Evolutionary conservation across 2,888 invertebrate species (phyloP).

Genomic region (Lamproptera curius): DNA sequence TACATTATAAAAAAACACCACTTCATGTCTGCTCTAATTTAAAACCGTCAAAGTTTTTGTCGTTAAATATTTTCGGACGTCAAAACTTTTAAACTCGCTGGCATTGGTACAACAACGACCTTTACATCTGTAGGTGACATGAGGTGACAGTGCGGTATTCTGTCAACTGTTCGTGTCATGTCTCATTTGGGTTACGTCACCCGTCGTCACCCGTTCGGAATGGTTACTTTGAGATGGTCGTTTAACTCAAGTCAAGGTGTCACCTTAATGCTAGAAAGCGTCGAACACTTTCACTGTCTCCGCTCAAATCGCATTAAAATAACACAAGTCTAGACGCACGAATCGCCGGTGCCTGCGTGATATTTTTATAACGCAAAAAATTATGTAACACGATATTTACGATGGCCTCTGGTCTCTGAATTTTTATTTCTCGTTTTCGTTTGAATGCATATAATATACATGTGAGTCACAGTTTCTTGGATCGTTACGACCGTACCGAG

Average conservation of each 20-base stretch:
- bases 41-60: conserved; percentile 28
- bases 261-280: conserved; percentile 11
- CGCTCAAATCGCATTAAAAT: too few relatives aligned
- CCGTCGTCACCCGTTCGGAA: conserved; percentile 50
- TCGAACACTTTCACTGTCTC: background rate
- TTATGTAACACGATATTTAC: conserved; percentile 18
- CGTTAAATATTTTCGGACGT: conserved; percentile 26
- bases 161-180: conserved; percentile 24
- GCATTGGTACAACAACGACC: conserved; percentile 31
- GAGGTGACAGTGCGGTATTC: conserved; percentile 32
- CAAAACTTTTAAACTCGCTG: conserved; percentile 27
- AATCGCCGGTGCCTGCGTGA: background rate
- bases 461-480: conserved; percentile 16
- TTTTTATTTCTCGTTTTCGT: conserved; percentile 7
- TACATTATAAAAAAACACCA: background rate
- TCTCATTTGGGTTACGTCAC: conserved; percentile 42
- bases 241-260: conserved; percentile 65
- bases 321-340: too few relatives aligned
- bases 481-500: conserved; percentile 6
- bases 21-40: conserved; percentile 22
- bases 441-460: conserved; percentile 10
- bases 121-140: conserved; percentile 38
- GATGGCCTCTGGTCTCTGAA: conserved; percentile 10
- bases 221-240: conserved; percentile 48
- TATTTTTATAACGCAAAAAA: conserved; percentile 11